Evolutionary conservation across 2,888 invertebrate species (phyloP).

Genomic region (Callimorpha dominula): DNA sequence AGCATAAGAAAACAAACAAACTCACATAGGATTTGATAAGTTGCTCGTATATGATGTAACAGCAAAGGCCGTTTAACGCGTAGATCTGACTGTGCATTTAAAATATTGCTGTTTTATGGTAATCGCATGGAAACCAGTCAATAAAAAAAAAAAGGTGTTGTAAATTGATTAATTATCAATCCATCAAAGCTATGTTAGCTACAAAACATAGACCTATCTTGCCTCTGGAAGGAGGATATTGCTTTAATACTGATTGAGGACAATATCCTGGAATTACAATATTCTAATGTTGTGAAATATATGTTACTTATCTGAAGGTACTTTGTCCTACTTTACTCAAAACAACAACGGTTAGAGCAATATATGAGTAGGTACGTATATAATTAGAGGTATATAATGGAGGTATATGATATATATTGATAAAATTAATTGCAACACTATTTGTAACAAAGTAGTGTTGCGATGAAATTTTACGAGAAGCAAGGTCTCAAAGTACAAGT

Average conservation of each 20-base stretch:
- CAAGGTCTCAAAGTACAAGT: too few relatives aligned
- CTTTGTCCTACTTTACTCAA: not conserved
- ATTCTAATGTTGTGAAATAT: not conserved
- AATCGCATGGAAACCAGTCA: not conserved
- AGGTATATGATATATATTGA: too few relatives aligned
- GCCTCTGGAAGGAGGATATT: not conserved
- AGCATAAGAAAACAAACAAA: not conserved
- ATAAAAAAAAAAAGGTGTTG: too few relatives aligned
- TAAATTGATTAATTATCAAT: slow-evolving; percentile 6
- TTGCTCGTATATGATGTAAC: not conserved
- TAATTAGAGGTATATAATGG: too few relatives aligned
- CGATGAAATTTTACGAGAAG: too few relatives aligned
- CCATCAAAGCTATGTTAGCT: not conserved
- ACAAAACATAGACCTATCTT: not conserved
- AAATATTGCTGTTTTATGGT: not conserved
- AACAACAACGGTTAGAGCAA: not conserved
- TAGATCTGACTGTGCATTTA: not conserved
- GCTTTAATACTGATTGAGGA: not conserved
- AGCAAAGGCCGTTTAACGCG: not conserved
- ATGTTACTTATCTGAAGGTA: not conserved
- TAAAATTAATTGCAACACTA: too few relatives aligned
- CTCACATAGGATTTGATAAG: not conserved
- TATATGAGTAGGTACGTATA: too few relatives aligned
- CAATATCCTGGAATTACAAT: not conserved
- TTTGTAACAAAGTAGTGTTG: too few relatives aligned